Evolutionary conservation across 2,888 invertebrate species (phyloP).

Genomic region (Noctua pronuba): DNA sequence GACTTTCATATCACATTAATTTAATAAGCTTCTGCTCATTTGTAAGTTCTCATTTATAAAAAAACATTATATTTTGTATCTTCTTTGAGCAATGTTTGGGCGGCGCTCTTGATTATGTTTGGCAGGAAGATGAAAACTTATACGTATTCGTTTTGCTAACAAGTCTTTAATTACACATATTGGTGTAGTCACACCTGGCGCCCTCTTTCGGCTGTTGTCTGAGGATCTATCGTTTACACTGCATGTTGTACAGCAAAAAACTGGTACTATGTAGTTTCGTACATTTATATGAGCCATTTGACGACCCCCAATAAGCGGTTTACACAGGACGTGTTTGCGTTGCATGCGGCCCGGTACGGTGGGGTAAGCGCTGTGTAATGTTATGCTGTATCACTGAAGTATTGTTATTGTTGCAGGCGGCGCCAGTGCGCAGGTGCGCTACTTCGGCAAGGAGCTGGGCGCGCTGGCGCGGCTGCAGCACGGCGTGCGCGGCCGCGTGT

Average conservation of each 20-base stretch:
- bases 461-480: constrained; percentile 95
- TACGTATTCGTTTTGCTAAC: neutral
- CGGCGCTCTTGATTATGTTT: neutral
- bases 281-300: neutral
- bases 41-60: neutral
- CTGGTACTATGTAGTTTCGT: neutral
- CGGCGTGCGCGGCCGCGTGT: constrained; percentile 96
- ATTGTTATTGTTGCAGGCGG: constrained; percentile 37
- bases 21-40: neutral
- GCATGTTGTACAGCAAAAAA: neutral
- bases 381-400: neutral
- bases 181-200: neutral
- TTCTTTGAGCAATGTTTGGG: neutral
- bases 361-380: neutral
- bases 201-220: neutral
- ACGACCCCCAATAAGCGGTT: neutral
- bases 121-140: constrained; percentile 13
- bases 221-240: neutral
- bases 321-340: too few relatives aligned
- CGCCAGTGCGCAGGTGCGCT: constrained; percentile 80
- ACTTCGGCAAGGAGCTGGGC: constrained; percentile 95
- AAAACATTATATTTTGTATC: neutral
- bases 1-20: neutral
- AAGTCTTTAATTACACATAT: neutral
- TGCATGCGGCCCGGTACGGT: neutral